Conservation (phyloP, 2,797 vertebrate species). For the Anas bahamensis region DNA sequence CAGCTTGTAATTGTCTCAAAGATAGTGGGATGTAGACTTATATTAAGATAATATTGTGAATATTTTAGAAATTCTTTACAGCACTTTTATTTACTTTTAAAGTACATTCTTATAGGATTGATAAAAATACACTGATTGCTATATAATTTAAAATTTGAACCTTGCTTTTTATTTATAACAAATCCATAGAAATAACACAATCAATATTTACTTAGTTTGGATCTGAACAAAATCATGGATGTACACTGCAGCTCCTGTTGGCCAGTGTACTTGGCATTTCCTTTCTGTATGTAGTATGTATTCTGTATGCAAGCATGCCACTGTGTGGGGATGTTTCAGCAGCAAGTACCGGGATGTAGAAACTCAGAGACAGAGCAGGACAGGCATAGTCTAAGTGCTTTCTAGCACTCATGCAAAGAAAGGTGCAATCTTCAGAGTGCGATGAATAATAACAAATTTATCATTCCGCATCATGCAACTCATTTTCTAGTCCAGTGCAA, state of each 20-base stretch:
- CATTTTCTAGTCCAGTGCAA: slow-evolving; percentile 29
- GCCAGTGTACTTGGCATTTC: background rate
- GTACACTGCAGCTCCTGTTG: background rate
- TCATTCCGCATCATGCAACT: background rate
- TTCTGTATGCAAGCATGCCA: background rate
- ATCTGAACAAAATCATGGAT: background rate
- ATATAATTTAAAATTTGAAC: background rate
- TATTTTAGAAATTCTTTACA: background rate
- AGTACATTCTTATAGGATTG: background rate
- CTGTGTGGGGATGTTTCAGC: background rate
- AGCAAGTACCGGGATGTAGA: background rate
- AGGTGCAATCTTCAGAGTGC: background rate
- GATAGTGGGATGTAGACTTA: background rate
- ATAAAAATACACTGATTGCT: background rate
- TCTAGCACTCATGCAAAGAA: background rate
- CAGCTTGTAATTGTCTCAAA: background rate
- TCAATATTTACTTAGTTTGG: background rate
- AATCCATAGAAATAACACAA: background rate
- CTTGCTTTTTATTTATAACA: background rate
- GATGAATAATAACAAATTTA: background rate
- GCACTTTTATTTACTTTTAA: background rate
- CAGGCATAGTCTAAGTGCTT: background rate
- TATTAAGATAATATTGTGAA: background rate
- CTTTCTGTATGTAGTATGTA: background rate
- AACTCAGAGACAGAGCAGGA: background rate